Base-by-base conservation (phyloP, 37 sponge, comb jelly and placozoan species). In the Mnemiopsis leidyi region DNA sequence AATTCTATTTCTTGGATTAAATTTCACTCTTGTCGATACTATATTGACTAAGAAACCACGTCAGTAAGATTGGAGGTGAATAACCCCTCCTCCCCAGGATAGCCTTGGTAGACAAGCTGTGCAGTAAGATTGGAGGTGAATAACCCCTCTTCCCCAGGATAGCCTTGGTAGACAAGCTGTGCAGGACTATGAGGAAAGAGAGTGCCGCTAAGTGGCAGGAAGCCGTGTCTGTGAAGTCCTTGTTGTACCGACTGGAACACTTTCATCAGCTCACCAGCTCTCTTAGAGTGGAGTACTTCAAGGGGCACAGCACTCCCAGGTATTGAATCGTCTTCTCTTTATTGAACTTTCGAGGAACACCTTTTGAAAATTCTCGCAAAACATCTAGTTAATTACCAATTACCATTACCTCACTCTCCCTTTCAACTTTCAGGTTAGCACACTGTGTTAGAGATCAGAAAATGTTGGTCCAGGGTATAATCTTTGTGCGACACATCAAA, bases 201-300 rank as follows among this genome's bases (percentile, higher is more conserved):
- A 85, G 90, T 61, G 40, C 24, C 48, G 39, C 33, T 23, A 85
- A 40, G 90, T 85, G 90, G 90, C 90, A 85, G 90, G 90, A 85
- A 39, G 90, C 30, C 26, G 39, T 85, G 36, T 40, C 90, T n/a
- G 48, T 85, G 3, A 38, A 40, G 48, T 37, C 90, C 0, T 61
- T 85, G 25, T 32, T 77, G 35, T 77, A 34, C 79, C 39, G 90
- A 28, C 28, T 85, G 1, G 90, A 85, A 37, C 33, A 85, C 90
- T 85, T 85, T 28, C 0, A 85, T 20, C 40, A 38, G 21, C 40
- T 85, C 26, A 85, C 61, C 23, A 9, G 38, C 1, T 39, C 90
- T 25, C 90, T 85, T 1, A 9, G 40, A 85, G 90, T 85, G 40
- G 61, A 85, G 61, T 40, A 85, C 48, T 38, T 85, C 90, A 85